phyloP scores from a whole-genome alignment of 2,888 invertebrate species.

The Sarcophaga rosellei region DNA sequence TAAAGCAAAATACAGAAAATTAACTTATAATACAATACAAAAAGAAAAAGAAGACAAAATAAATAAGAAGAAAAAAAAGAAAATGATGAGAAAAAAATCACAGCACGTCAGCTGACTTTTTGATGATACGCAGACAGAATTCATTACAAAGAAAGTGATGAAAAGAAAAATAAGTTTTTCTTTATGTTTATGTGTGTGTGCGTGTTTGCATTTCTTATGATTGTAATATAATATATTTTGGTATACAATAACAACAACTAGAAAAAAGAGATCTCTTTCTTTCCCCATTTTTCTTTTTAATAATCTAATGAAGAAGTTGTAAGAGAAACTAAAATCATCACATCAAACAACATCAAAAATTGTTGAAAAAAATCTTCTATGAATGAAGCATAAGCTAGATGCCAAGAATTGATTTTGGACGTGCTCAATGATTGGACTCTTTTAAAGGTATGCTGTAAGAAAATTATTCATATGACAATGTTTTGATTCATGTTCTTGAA shows the following conservation, averaged over 20 bases:
- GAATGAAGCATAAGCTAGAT: not conserved
- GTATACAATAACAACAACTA: not conserved
- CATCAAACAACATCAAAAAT: not conserved
- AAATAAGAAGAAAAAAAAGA: slow-evolving; percentile 26
- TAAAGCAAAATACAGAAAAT: slow-evolving; percentile 62
- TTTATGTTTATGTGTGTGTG: not conserved
- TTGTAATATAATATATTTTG: slow-evolving; percentile 29
- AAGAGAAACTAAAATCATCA: slow-evolving; percentile 15
- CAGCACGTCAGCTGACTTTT: slow-evolving; percentile 71
- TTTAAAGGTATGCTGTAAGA: not conserved
- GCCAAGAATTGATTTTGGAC: not conserved
- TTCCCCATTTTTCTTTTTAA: not conserved
- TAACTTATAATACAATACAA: slow-evolving; percentile 63
- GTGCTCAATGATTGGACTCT: not conserved
- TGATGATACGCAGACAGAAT: slow-evolving; percentile 72
- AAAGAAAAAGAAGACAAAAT: not conserved
- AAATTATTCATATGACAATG: slow-evolving; percentile 25
- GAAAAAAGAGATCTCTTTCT: slow-evolving; percentile 6
- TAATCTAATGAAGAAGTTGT: slow-evolving; percentile 44
- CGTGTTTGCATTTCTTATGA: slow-evolving; percentile 9
- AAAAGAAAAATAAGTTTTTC: not conserved
- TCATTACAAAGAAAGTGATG: slow-evolving; percentile 68
- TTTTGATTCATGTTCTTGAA: slow-evolving; percentile 2
- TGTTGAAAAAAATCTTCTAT: not conserved
- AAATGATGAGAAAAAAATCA: slow-evolving; percentile 71